Evolutionary conservation across 2,888 invertebrate genomes (phyloP).

Genomic region (Phyto melanocephala): DNA sequence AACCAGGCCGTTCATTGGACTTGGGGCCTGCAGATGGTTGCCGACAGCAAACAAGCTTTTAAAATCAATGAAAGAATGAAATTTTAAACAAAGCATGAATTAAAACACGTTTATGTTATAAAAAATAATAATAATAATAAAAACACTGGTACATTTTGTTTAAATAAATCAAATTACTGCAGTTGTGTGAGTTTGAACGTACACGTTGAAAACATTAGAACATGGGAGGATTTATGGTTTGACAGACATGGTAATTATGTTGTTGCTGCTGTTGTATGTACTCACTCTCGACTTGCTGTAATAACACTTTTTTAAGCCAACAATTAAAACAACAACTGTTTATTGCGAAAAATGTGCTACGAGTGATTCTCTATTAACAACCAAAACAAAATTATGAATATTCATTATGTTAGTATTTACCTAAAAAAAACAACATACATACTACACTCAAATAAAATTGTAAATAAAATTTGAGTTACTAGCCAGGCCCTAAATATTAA

Average conservation of each 20-base stretch:
- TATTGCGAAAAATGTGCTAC: slow-evolving; percentile 8
- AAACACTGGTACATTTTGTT: background rate
- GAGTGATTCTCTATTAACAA: background rate
- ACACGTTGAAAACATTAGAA: slow-evolving; percentile 17
- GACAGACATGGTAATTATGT: slow-evolving; percentile 58
- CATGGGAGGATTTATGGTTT: slow-evolving; percentile 49
- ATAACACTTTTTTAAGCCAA: background rate
- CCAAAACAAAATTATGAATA: slow-evolving; percentile 32
- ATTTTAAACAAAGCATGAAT: slow-evolving; percentile 38
- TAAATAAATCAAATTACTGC: slow-evolving; percentile 29
- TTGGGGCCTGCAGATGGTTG: slow-evolving; percentile 18
- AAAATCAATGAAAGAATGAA: slow-evolving; percentile 38
- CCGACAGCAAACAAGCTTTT: slow-evolving; percentile 7
- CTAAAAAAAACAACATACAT: background rate
- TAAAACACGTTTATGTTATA: slow-evolving; percentile 48
- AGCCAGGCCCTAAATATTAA: too few relatives aligned
- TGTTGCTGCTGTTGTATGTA: slow-evolving; percentile 1
- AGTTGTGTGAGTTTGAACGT: slow-evolving; percentile 27
- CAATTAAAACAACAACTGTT: slow-evolving; percentile 20
- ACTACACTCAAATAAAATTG: background rate
- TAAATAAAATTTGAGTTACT: background rate
- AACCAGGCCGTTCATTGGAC: background rate
- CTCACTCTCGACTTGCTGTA: background rate
- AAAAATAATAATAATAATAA: too few relatives aligned
- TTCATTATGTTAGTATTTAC: background rate